phyloP scores from a whole-genome alignment of 2,113 vertebrate species.

The Leptodactylus fuscus region DNA sequence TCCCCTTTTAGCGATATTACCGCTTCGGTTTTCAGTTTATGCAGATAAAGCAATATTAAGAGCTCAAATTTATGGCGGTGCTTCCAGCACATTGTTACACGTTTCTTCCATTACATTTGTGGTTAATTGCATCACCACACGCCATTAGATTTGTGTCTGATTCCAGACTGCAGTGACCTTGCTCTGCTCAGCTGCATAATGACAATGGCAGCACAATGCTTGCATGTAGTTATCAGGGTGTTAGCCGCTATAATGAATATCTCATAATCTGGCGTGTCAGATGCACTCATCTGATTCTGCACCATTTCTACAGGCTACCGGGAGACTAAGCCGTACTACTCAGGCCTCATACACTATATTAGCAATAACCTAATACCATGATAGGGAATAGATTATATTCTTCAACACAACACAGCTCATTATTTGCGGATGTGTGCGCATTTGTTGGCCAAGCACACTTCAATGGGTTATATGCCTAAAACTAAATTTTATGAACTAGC shows the following conservation, averaged over 20 bases:
- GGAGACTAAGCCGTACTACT: not conserved
- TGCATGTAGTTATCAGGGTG: conserved; percentile 32
- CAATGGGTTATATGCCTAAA: too few species aligned
- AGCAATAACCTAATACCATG: not conserved
- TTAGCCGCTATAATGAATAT: conserved; percentile 37
- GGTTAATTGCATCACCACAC: conserved; percentile 46
- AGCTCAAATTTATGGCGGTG: not conserved
- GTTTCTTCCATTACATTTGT: conserved; percentile 63
- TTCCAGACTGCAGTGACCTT: conserved; percentile 26
- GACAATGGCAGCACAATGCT: not conserved
- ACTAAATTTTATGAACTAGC: too few species aligned
- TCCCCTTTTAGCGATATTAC: not conserved
- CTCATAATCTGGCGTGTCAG: conserved; percentile 30
- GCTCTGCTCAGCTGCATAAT: conserved; percentile 15
- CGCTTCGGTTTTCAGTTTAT: not conserved
- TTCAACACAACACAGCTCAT: not conserved
- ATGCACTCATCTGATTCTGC: conserved; percentile 18
- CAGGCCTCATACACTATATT: not conserved
- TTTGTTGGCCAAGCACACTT: not conserved
- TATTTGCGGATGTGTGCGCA: not conserved
- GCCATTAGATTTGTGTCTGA: conserved; percentile 28
- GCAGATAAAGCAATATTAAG: conserved; percentile 30
- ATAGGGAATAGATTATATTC: not conserved
- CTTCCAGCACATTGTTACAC: not conserved
- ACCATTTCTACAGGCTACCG: not conserved